A percentile compares a stretch with the other conserved stretches of the same genome.
Conservation (phyloP, 2,888 invertebrate genomes). For the Melanotus villosus region DNA sequence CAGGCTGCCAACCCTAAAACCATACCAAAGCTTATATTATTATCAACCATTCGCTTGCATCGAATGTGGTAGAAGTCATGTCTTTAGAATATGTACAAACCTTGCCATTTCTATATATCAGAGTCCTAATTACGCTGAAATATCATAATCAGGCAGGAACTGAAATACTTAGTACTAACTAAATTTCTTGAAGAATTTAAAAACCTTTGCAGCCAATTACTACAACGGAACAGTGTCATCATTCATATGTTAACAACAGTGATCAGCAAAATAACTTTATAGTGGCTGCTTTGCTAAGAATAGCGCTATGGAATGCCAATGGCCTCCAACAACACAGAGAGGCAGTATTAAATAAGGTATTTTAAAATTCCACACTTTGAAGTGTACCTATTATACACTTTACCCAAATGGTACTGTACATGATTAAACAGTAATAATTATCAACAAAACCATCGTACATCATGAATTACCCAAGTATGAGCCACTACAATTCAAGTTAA, state of each 20-base stretch:
- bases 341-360: no score
- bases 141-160: no score
- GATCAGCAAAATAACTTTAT: background rate
- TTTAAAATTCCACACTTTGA: no score
- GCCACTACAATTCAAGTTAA: background rate
- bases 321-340: background rate
- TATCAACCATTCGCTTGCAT: no score
- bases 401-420: background rate
- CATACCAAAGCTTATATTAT: no score
- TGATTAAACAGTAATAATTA: background rate
- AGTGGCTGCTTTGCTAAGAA: background rate
- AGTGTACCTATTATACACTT: no score
- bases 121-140: no score
- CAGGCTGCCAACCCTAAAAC: no score
- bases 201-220: background rate
- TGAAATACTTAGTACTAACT: background rate
- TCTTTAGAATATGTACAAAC: no score
- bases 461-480: background rate
- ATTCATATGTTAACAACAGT: background rate
- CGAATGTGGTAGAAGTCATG: no score
- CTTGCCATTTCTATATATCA: no score
- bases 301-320: background rate
- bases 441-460: background rate
- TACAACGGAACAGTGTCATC: constrained; percentile 1
- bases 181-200: background rate